phyloP scores from a whole-genome alignment of 2,888 invertebrate species.

The Dinocampus coccinellae region DNA sequence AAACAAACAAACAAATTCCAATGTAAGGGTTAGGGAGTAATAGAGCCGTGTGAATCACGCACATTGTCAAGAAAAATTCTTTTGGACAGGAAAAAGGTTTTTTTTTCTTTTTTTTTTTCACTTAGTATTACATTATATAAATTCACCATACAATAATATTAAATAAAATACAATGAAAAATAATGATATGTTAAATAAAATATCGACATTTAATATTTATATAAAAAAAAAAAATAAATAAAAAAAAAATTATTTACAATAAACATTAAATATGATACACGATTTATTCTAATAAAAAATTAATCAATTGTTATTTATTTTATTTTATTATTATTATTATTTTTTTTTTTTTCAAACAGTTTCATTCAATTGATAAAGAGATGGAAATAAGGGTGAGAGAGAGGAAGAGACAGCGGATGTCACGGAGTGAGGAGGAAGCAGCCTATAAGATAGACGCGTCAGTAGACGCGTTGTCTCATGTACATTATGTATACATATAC shows the following conservation, averaged over 20 bases:
- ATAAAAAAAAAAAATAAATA: too few species aligned
- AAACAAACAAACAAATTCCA: not conserved
- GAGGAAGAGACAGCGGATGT: constrained; percentile 54
- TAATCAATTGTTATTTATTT: too few species aligned
- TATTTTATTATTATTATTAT: too few species aligned
- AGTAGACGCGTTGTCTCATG: not conserved
- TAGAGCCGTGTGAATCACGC: constrained; percentile 1
- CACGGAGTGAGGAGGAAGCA: constrained; percentile 61
- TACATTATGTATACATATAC: not conserved
- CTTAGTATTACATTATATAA: too few species aligned
- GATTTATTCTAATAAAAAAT: too few species aligned
- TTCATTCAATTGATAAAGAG: not conserved
- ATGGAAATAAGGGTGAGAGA: constrained; percentile 2
- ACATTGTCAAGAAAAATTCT: not conserved
- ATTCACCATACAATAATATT: too few species aligned
- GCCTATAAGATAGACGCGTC: constrained; percentile 45
- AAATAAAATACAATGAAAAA: too few species aligned
- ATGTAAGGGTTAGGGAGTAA: constrained; percentile 18
- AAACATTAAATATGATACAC: too few species aligned
- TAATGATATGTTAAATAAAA: too few species aligned
- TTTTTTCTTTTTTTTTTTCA: constrained; percentile 20
- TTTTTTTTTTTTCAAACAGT: not conserved
- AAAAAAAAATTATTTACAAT: too few species aligned
- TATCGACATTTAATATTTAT: too few species aligned
- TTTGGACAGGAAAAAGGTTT: not conserved